Base-by-base conservation (phyloP, 2,888 invertebrate species). In the Perithous albicinctus region DNA sequence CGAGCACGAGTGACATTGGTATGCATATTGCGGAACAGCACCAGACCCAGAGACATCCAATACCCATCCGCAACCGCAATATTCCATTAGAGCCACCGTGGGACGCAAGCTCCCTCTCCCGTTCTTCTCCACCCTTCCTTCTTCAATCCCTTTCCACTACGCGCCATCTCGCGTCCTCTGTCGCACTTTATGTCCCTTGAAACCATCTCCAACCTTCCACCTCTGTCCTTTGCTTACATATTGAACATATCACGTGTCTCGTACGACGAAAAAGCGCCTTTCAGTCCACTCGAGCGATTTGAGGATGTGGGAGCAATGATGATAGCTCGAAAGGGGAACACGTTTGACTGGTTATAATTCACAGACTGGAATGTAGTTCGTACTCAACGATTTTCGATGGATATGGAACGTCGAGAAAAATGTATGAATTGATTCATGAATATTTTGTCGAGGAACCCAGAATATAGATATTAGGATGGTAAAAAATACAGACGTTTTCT, bases 11-110 rank as follows among this genome's bases (percentile, higher is more conserved):
- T 84, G 82, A 84, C 84, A 85, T 85, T 84, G 84, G 85, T 82
- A 85, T 85, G 85, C 85, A 85, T 85, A 85, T 85, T 85, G 81
- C 82, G 83, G 84, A 82, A 83, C 82, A 83, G 84, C 84, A 78
- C 70, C 75, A 82, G 78, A 77, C 81, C 69, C 59, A 66, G 82
- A 74, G 78, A 82, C 75, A 85, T 82, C 81, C 83, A 86, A 79
- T 83, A 85, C 84, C 85, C 79, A 85, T 80, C 75, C 79, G 75
- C 75, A 85, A 86, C 87, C 86, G 85, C 87, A 86, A 84, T 86
- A 85, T 85, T 86, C 86, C 85, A 86, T 87, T 85, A 86, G 78
- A 83, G 75, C 82, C 59, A 43, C 66, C 51, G 67, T 69, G 78
- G 63, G 70, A 69, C 66, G 72, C 38, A 38, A 23, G 8, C 59